A percentile compares a stretch with the other conserved stretches of the same genome.
Conservation (phyloP, 2,888 invertebrate species). For the Drosophila anceps region DNA sequence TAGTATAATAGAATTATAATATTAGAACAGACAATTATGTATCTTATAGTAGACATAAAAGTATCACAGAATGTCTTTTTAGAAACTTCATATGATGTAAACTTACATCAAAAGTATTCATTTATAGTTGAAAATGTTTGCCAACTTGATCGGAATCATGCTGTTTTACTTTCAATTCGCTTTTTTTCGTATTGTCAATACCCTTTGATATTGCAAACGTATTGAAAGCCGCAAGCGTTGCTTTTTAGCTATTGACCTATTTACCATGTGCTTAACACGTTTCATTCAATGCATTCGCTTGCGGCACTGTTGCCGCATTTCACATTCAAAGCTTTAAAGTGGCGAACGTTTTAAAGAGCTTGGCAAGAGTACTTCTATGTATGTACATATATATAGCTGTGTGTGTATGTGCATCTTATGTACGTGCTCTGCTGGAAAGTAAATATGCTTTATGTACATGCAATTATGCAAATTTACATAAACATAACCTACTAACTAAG, state of each 20-base stretch:
- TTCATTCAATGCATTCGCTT: constrained; percentile 39
- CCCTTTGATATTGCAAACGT: constrained; percentile 7
- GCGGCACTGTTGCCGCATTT: constrained; percentile 62
- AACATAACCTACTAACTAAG: constrained; percentile 82
- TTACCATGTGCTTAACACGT: constrained; percentile 46
- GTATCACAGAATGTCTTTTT: background rate
- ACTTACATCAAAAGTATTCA: background rate
- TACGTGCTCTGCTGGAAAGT: constrained; percentile 21
- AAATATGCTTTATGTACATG: constrained; percentile 48
- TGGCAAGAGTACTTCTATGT: background rate
- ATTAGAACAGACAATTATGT: background rate
- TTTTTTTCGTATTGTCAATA: background rate
- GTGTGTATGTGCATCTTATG: background rate
- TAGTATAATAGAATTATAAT: background rate
- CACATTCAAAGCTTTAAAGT: constrained; percentile 44
- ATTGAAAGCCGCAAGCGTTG: constrained; percentile 47
- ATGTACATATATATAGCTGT: background rate
- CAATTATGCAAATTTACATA: constrained; percentile 80
- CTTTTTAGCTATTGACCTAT: constrained; percentile 77
- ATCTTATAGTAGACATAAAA: background rate
- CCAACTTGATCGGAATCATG: background rate
- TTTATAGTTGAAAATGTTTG: background rate
- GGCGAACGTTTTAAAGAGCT: constrained; percentile 40
- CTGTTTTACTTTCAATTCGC: constrained; percentile 2
- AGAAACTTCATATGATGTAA: background rate